Evolutionary conservation across 2,113 vertebrate species (phyloP).

Genomic region (Larimichthys polyactis): DNA sequence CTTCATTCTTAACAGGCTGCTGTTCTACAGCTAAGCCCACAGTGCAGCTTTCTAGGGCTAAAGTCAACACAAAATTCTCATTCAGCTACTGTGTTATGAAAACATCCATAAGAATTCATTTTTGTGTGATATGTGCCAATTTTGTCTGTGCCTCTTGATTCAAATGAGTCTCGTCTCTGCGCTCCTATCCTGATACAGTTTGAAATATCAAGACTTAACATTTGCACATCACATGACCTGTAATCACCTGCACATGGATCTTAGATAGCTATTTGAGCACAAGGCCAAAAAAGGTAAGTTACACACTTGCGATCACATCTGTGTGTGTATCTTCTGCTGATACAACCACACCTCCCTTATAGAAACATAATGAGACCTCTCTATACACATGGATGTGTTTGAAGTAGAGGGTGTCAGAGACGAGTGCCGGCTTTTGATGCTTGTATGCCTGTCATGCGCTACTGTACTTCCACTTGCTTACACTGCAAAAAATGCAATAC

Average conservation of each 20-base stretch:
- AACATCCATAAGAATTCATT: neutral
- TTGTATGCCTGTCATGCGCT: slow-evolving; percentile 7
- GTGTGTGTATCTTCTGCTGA: neutral
- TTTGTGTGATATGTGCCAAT: neutral
- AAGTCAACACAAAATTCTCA: neutral
- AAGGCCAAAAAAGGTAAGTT: slow-evolving; percentile 50
- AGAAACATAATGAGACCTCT: neutral
- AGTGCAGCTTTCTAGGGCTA: neutral
- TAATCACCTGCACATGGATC: neutral
- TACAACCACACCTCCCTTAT: neutral
- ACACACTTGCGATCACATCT: slow-evolving; percentile 26
- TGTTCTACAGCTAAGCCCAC: neutral
- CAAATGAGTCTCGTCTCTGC: neutral
- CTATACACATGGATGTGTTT: slow-evolving; percentile 23
- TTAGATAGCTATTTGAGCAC: slow-evolving; percentile 22
- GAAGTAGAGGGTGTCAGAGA: neutral
- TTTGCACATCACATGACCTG: neutral
- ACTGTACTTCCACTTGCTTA: slow-evolving; percentile 29
- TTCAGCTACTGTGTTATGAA: neutral
- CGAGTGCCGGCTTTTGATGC: slow-evolving; percentile 8
- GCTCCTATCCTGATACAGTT: neutral
- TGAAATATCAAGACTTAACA: neutral
- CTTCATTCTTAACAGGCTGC: neutral
- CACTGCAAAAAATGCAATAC: slow-evolving; percentile 13
- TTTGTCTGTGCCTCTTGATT: neutral